Percentiles rank a stretch among this genome's conserved stretches.
phyloP scores from a whole-genome alignment of 1,140 invertebrate genomes.

The Cecropterus lyciades region DNA sequence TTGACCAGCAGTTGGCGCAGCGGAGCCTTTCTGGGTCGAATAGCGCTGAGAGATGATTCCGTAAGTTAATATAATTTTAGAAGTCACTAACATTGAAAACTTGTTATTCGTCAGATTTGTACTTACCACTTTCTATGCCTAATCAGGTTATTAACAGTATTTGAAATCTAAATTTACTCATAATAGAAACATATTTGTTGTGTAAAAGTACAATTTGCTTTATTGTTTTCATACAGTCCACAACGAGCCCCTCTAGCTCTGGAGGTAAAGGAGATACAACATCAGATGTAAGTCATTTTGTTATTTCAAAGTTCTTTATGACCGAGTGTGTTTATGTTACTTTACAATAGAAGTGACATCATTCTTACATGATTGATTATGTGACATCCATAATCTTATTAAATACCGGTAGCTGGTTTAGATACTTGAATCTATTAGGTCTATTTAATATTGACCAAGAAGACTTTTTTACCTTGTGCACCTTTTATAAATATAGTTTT shows the following conservation, averaged over 20 bases:
- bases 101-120: neutral
- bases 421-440: no score
- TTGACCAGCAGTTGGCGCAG: slow-evolving; percentile 75
- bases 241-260: slow-evolving; percentile 72
- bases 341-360: no score
- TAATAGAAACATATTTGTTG: no score
- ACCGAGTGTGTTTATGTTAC: no score
- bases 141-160: neutral
- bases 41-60: slow-evolving; percentile 72
- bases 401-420: no score
- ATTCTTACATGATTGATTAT: no score
- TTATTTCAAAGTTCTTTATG: neutral
- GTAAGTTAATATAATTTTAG: slow-evolving; percentile 48
- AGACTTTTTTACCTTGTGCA: no score
- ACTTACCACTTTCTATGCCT: neutral
- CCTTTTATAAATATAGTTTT: slow-evolving; percentile 4
- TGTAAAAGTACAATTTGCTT: no score
- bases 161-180: no score
- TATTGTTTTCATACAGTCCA: no score
- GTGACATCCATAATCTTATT: no score
- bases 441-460: no score
- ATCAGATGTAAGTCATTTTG: slow-evolving; percentile 67
- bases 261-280: slow-evolving; percentile 68
- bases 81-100: neutral
- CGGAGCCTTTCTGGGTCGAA: slow-evolving; percentile 74